Conservation (phyloP, 2,797 vertebrate species). For the Rhodeus uyekii region DNA sequence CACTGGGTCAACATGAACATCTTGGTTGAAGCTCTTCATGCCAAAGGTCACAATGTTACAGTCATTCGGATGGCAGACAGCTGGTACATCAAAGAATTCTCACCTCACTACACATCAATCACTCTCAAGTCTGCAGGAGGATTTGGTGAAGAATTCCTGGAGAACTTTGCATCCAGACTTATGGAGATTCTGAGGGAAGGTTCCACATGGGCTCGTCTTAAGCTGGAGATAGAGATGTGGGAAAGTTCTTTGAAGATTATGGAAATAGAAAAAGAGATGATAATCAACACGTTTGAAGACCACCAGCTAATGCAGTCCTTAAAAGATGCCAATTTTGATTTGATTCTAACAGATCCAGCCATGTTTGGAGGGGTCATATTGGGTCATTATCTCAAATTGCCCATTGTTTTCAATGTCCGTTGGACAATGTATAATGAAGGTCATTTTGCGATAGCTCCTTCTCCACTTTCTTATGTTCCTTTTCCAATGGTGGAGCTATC, state of each 20-base stretch:
- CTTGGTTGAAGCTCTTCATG: constrained; percentile 54
- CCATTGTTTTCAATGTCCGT: constrained; percentile 47
- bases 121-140: constrained; percentile 9
- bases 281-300: constrained; percentile 34
- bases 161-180: neutral
- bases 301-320: constrained; percentile 34
- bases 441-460: constrained; percentile 51
- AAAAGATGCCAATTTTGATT: constrained; percentile 38
- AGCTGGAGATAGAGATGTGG: constrained; percentile 34
- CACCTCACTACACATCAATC: constrained; percentile 50
- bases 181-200: neutral
- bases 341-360: constrained; percentile 47
- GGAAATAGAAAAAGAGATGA: neutral
- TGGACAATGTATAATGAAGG: constrained; percentile 30
- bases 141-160: constrained; percentile 18
- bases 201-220: constrained; percentile 5
- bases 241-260: neutral
- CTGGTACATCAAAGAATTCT: constrained; percentile 58
- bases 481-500: constrained; percentile 28
- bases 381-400: constrained; percentile 47
- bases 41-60: constrained; percentile 56
- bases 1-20: constrained; percentile 65
- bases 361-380: constrained; percentile 26
- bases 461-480: constrained; percentile 50
- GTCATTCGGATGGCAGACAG: constrained; percentile 52